Percentiles rank a stretch among this genome's conserved stretches.
Conservation (phyloP, 2,888 invertebrate species). For the Drosophila hamatofila region DNA sequence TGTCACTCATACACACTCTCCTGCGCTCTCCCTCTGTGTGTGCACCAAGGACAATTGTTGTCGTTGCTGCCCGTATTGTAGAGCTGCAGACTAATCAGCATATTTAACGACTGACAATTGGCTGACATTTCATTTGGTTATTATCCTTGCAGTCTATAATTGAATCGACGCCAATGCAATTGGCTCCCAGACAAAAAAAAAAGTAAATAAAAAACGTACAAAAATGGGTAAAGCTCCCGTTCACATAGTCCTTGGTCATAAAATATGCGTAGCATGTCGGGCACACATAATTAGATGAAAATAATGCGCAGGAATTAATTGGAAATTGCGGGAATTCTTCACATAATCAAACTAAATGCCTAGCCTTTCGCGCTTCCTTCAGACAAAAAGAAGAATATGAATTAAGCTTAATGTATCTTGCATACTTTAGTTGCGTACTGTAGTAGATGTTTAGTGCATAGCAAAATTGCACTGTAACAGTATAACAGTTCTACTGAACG, state of each 20-base stretch:
- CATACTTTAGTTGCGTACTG: background rate
- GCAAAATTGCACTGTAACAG: too few relatives aligned
- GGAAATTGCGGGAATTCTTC: conserved; percentile 3
- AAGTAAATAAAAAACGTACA: background rate
- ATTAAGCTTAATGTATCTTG: background rate
- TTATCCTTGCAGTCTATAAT: conserved; percentile 63
- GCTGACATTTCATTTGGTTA: conserved; percentile 49
- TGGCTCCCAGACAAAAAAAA: conserved; percentile 22
- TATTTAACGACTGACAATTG: conserved; percentile 43
- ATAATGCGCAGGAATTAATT: conserved; percentile 17
- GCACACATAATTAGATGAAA: conserved; percentile 9
- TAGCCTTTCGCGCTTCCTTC: background rate
- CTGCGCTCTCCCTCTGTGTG: background rate
- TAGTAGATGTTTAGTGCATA: background rate
- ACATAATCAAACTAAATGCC: background rate
- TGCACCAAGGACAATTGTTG: conserved; percentile 12
- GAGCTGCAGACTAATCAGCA: conserved; percentile 38
- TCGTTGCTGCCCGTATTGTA: conserved; percentile 2
- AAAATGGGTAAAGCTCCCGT: background rate
- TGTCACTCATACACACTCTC: background rate
- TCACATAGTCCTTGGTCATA: background rate
- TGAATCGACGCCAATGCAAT: conserved; percentile 62
- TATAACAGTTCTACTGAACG: too few relatives aligned
- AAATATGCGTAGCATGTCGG: conserved; percentile 17
- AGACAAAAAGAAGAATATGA: background rate